Conservation (phyloP, 2,797 vertebrate species). For the Decapterus maruadsi region DNA sequence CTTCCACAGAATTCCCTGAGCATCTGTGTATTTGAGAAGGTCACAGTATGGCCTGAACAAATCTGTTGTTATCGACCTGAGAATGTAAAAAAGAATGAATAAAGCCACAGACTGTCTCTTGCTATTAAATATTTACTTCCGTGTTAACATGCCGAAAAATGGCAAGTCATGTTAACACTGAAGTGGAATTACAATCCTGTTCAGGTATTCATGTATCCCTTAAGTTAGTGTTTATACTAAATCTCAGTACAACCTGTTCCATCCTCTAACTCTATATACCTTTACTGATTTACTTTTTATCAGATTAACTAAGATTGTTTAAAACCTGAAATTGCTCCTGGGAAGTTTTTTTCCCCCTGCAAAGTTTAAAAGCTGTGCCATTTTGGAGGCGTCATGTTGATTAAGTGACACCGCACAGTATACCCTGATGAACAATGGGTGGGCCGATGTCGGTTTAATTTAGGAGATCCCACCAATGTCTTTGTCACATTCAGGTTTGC, state of each 20-base stretch:
- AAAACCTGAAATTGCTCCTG: neutral
- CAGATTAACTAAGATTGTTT: slow-evolving; percentile 1
- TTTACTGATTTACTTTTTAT: slow-evolving; percentile 14
- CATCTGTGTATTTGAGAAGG: neutral
- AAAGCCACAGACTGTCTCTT: neutral
- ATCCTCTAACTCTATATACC: neutral
- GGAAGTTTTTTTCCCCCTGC: neutral
- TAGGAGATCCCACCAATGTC: neutral
- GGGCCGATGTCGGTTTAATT: slow-evolving; percentile 2
- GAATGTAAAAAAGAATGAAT: slow-evolving; percentile 2
- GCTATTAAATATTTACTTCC: neutral
- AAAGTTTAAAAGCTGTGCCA: neutral
- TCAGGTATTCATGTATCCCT: neutral
- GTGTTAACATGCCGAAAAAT: neutral
- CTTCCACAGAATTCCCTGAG: neutral
- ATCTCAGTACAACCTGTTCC: neutral
- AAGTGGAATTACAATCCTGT: neutral
- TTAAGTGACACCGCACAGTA: neutral
- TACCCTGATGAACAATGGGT: neutral
- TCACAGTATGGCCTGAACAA: neutral
- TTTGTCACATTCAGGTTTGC: slow-evolving; percentile 5
- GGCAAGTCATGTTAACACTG: neutral
- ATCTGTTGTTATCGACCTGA: neutral
- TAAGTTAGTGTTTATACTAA: neutral
- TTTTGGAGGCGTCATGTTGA: neutral